A percentile compares a stretch with the other conserved stretches of the same genome.
Evolutionary conservation across 64 coral and sea anemone species (phyloP).

Genomic region (Anthopleura sola): DNA sequence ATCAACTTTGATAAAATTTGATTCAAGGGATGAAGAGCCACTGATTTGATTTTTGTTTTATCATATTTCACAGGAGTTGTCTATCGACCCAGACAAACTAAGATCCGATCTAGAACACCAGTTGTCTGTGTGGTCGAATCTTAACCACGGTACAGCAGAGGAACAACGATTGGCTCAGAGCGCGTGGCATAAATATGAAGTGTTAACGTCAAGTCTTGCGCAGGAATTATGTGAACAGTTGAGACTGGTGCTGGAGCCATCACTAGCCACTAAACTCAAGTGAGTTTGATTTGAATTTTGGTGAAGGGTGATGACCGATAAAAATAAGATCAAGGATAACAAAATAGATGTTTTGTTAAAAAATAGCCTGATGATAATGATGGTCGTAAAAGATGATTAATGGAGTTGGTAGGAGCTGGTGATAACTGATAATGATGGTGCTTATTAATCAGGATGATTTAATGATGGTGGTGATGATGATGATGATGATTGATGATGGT

Average conservation of each 20-base stretch:
- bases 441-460: neutral
- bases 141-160: slow-evolving; percentile 31
- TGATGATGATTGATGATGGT: neutral
- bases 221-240: slow-evolving; percentile 97
- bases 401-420: neutral
- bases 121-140: slow-evolving; percentile 63
- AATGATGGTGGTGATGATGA: neutral
- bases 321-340: neutral
- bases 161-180: slow-evolving; percentile 65
- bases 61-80: neutral
- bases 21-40: no score
- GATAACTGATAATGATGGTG: neutral
- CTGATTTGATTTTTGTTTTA: no score
- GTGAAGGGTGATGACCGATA: neutral
- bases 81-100: slow-evolving; percentile 76
- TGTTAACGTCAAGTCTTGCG: slow-evolving; percentile 72
- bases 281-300: neutral
- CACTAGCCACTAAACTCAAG: slow-evolving; percentile 89
- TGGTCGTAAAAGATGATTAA: neutral
- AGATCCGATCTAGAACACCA: slow-evolving; percentile 78
- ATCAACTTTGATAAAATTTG: no score
- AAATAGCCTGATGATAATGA: neutral
- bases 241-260: slow-evolving; percentile 89
- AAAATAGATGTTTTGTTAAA: no score
- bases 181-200: slow-evolving; percentile 90